Evolutionary conservation across 1,140 invertebrate genomes (phyloP), one percentile per base, ranked within the genome.

Genomic region (Brachionus koreanus): DNA sequence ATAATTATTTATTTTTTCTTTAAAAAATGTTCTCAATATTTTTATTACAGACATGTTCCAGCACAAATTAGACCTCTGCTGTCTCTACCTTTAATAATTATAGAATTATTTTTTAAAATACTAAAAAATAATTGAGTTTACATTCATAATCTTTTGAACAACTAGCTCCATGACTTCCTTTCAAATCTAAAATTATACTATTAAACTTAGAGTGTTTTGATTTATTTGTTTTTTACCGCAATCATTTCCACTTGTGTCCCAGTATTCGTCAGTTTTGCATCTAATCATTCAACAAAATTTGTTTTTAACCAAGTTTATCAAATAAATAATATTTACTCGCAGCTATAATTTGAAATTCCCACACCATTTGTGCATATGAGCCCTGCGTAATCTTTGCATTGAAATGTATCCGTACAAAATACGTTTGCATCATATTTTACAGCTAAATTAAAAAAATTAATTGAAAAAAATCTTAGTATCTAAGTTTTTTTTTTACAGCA

Each of bases 361-460:
- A 9, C 37, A 23, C 29, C 39, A 39, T 29, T 61, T 19, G 12
- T 12, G 23, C 74, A 77, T n/a, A 13, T n/a, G 2, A 77, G 37
- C 4, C 74, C 74, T 0, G 1, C 12, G 10, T 77, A 77, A 16
- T 77, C 74, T 77, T 49, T 52, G 42, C 74, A 77, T 61, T 77
- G 39, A 61, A 49, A 77, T 49, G 39, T 77, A 16, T 77, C 46
- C 13, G 74, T 35, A 61, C 74, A 77, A 61, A 16, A 29, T 3
- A 16, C 2, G 25, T 77, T 77, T 10, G 52, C 29, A 49, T 52
- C 52, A 33, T 77, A 61, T 61, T 49, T 77, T 10, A 61, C 42
- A 33, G 33, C 74, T 77, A n/a, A 25, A 13, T 23, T 25, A 61
- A n/a, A 52, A 7, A 3, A 39, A n/a, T n/a, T n/a, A 39, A 29